Conservation (phyloP, 2,797 vertebrate genomes). For the Heteromormyrus szaboi region DNA sequence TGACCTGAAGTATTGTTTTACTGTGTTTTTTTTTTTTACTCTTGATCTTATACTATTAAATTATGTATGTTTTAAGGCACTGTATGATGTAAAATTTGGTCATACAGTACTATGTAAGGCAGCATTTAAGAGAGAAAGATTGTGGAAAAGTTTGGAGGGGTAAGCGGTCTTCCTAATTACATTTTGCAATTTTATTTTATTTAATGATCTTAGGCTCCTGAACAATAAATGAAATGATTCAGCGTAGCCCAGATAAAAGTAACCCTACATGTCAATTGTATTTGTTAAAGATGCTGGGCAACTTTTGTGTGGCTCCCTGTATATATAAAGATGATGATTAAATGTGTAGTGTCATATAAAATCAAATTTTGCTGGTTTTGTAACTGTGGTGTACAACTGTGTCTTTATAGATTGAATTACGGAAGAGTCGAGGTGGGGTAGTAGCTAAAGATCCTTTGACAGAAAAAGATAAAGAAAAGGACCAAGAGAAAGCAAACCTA, state of each 20-base stretch:
- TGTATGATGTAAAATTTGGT: not conserved
- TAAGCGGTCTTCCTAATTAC: not conserved
- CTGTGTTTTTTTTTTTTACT: not conserved
- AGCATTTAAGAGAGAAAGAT: not conserved
- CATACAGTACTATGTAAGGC: not conserved
- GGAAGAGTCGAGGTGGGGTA: constrained; percentile 54
- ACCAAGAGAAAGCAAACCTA: constrained; percentile 26
- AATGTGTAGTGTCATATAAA: not conserved
- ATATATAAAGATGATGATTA: not conserved
- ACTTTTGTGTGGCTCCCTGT: not conserved
- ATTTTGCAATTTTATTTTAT: not conserved
- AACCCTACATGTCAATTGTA: not conserved
- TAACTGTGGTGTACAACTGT: not conserved
- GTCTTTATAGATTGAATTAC: constrained; percentile 59
- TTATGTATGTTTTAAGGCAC: not conserved
- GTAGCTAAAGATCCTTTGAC: constrained; percentile 48
- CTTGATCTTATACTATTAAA: not conserved
- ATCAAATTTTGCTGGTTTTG: not conserved
- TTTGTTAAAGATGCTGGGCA: not conserved
- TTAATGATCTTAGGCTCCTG: not conserved
- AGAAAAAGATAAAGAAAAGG: constrained; percentile 43
- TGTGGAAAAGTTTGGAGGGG: not conserved
- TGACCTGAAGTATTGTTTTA: not conserved
- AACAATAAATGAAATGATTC: not conserved
- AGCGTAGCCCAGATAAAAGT: not conserved